Evolutionary conservation across 2,113 vertebrate genomes (phyloP), one percentile per base, ranked within the genome.

Genomic region (Promerops cafer): DNA sequence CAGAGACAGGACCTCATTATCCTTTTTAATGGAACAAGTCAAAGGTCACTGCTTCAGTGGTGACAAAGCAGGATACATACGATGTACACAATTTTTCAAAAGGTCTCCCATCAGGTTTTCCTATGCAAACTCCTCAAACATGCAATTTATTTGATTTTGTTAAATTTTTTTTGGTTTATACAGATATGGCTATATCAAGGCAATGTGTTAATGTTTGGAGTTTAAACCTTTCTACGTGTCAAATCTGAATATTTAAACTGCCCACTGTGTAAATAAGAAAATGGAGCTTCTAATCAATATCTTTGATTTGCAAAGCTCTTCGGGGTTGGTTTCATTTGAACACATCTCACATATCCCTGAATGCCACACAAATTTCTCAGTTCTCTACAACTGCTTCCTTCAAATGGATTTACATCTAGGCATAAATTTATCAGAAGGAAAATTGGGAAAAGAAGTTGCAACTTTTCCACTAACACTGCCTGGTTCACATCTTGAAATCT

Each of bases 181-280:
- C 3, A 78, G 30, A 57, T 68, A 47, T 2, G 7, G 7, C 30
- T 60, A 22, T 52, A 61, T 57, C 40, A 86, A 78, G 13, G n/a
- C 16, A 64, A 42, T 0, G 0, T 21, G 12, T 50, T 47, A 47
- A 13, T 6, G 1, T 52, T 56, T 64, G 44, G n/a, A 76, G 15
- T 16, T 91, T 30, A 79, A 74, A 64, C 11, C 23, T 64, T 59
- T 74, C 30, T 40, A 0, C 22, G 8, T 33, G 21, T 42, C 56
- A 70, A 66, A 92, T 45, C 21, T 87, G 61, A 79, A 42, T 69
- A 78, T 53, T 53, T 50, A 47, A 83, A 64, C 27, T 76, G 37
- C 5, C 16, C 15, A 39, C 33, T 33, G 6, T 49, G 39, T 74
- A 89, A 53, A 75, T 15, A 82, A 53, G 30, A 63, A 93, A 81